These are phyloP conservation scores for Gryon sp. DNA, from an alignment of 1,140 invertebrate genomes.

Conservation along the genomic window DNA sequence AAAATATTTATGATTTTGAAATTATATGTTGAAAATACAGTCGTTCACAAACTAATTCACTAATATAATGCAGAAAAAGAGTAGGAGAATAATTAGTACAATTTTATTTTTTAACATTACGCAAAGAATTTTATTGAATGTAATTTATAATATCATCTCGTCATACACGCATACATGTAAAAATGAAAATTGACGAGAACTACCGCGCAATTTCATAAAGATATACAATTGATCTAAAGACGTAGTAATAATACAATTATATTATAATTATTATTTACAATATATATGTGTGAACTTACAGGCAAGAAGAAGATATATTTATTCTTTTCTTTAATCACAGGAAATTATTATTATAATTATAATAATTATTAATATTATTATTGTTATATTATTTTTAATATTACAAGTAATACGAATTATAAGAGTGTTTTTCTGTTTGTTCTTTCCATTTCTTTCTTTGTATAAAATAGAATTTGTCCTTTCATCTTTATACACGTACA, in stretches of 20 bases:
- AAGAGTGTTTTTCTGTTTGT: no score
- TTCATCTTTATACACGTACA: conserved; percentile 69
- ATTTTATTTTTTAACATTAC: conserved; percentile 42
- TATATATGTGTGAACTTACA: conserved; percentile 50
- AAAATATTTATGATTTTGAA: no score
- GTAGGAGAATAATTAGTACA: no score
- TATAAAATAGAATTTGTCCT: conserved; percentile 72
- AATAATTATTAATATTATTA: conserved; percentile 49
- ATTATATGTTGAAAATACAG: no score
- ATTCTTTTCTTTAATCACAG: conserved; percentile 61
- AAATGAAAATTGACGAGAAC: conserved; percentile 40
- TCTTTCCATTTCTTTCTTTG: no score
- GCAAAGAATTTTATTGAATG: conserved; percentile 60
- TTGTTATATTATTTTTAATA: conserved; percentile 36
- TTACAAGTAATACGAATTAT: conserved; percentile 56
- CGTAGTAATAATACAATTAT: conserved; percentile 25
- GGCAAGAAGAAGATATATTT: conserved; percentile 54
- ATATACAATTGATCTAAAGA: conserved; percentile 49
- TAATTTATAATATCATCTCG: conserved; percentile 35
- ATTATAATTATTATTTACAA: conserved; percentile 49
- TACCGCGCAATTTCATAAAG: conserved; percentile 45
- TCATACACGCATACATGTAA: conserved; percentile 28
- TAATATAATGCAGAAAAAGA: no score
- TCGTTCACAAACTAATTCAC: no score
- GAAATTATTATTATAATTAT: conserved; percentile 55